Percentiles rank a stretch among this genome's conserved stretches.
phyloP scores from a whole-genome alignment of 2,888 invertebrate species.

The Chydorus sphaericus region DNA sequence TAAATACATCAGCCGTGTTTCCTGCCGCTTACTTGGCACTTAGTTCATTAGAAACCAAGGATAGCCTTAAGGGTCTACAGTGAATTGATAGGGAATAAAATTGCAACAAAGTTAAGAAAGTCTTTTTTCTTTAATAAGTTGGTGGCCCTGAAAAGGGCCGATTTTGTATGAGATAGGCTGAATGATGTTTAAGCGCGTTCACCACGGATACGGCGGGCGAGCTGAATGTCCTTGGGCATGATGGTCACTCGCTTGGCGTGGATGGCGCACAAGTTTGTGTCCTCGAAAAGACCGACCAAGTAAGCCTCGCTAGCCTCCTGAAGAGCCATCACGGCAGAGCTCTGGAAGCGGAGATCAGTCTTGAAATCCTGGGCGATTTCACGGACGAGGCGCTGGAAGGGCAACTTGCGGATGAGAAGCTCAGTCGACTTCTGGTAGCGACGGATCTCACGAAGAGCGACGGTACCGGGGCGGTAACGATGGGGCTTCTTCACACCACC shows the following conservation, averaged over 20 bases:
- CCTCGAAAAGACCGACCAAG: constrained; percentile 88
- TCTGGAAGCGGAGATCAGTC: constrained; percentile 15
- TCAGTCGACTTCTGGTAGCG: constrained; percentile 38
- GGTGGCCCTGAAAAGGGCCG: too few species aligned
- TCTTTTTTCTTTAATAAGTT: too few species aligned
- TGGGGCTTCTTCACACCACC: constrained; percentile 38
- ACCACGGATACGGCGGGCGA: constrained; percentile 90
- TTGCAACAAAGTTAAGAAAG: too few species aligned
- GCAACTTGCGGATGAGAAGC: constrained; percentile 35
- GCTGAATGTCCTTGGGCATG: constrained; percentile 95
- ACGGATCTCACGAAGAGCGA: constrained; percentile 37
- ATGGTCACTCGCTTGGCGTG: constrained; percentile 94
- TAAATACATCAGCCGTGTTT: too few species aligned
- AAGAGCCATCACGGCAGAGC: constrained; percentile 14
- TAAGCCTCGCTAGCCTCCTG: constrained; percentile 82
- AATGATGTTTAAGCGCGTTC: too few species aligned
- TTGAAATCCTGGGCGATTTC: constrained; percentile 30
- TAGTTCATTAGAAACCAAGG: too few species aligned
- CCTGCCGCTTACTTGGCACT: too few species aligned
- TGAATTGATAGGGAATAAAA: too few species aligned
- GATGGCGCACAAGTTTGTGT: constrained; percentile 94
- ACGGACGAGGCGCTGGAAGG: constrained; percentile 34
- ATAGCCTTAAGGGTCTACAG: too few species aligned
- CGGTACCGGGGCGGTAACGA: constrained; percentile 35
- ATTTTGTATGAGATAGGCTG: too few species aligned